phyloP scores from a whole-genome alignment of 2,888 invertebrate genomes.

The Hybos culiciformis region DNA sequence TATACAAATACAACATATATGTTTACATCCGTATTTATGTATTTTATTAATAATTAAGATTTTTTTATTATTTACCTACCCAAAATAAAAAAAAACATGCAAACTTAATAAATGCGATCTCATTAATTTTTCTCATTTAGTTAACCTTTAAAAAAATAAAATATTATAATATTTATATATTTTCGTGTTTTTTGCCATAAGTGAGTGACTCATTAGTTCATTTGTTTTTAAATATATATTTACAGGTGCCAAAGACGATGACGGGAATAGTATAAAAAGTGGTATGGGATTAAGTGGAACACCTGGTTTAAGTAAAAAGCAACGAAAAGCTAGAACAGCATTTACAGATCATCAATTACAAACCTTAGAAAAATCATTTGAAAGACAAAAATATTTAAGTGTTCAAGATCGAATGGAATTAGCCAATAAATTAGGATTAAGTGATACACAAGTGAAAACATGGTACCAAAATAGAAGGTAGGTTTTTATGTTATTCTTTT shows the following conservation, averaged over 20 bases:
- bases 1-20: too few relatives aligned
- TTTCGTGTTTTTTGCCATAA: not conserved
- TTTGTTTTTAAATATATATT: slow-evolving; percentile 19
- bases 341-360: slow-evolving; percentile 98
- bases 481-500: too few relatives aligned
- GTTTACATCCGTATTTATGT: too few relatives aligned
- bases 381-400: slow-evolving; percentile 90
- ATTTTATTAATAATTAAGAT: too few relatives aligned
- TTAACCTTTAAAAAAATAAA: not conserved
- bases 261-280: slow-evolving; percentile 40
- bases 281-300: slow-evolving; percentile 29
- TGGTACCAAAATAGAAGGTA: slow-evolving; percentile 99
- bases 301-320: slow-evolving; percentile 67
- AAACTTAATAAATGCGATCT: not conserved
- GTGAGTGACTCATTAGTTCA: not conserved
- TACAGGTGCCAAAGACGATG: slow-evolving; percentile 74
- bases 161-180: not conserved
- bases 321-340: slow-evolving; percentile 91
- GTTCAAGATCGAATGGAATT: slow-evolving; percentile 97
- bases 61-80: too few relatives aligned
- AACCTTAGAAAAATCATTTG: slow-evolving; percentile 92
- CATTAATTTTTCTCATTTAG: not conserved
- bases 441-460: slow-evolving; percentile 99
- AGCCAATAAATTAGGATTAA: slow-evolving; percentile 87
- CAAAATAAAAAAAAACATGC: not conserved